phyloP scores from a whole-genome alignment of 2,888 invertebrate genomes.

The Podotricha telesiphe region DNA sequence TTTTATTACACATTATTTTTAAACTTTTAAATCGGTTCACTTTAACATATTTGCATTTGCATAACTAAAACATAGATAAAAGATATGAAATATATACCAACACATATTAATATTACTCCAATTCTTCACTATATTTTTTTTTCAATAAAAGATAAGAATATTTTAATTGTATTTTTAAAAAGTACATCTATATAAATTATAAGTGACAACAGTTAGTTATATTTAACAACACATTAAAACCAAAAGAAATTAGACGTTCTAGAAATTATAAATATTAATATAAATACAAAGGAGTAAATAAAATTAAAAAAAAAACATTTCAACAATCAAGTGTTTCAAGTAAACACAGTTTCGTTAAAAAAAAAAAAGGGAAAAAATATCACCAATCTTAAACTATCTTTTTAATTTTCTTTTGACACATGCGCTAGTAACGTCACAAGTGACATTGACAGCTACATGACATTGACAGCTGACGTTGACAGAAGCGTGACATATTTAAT shows the following conservation, averaged over 20 bases:
- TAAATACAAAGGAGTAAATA: not conserved
- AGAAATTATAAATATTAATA: no score
- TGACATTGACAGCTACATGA: conserved; percentile 19
- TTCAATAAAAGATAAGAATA: not conserved
- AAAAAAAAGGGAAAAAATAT: not conserved
- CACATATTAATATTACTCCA: not conserved
- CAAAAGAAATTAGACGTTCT: no score
- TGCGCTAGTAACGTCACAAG: conserved; percentile 31
- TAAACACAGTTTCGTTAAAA: not conserved
- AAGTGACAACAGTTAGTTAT: no score
- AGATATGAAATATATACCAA: not conserved
- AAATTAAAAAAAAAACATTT: not conserved
- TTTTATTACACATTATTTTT: no score
- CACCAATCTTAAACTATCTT: not conserved
- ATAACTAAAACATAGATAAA: not conserved
- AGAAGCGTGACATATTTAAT: conserved; percentile 47
- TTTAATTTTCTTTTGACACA: not conserved
- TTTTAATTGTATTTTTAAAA: no score
- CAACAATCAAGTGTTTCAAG: not conserved
- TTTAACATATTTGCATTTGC: no score
- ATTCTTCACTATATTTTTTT: not conserved
- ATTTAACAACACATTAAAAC: not conserved
- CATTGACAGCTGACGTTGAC: conserved; percentile 33
- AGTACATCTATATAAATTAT: no score
- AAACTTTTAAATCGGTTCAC: no score